phyloP scores from a whole-genome alignment of 1,140 invertebrate genomes.

The Nixonia krombeini region DNA sequence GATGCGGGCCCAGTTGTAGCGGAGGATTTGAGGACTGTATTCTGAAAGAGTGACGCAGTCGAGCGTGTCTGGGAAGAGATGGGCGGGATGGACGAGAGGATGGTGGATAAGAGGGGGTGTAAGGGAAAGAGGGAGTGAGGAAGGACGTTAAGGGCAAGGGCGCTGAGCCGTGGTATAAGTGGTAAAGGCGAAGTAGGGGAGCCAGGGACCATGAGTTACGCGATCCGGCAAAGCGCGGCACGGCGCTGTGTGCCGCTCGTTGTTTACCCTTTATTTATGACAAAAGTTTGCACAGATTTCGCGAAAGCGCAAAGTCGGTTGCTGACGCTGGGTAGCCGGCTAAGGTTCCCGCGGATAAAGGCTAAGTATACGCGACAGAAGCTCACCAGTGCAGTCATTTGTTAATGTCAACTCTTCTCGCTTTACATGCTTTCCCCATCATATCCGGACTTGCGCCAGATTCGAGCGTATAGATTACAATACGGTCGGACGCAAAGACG shows the following conservation, averaged over 20 bases:
- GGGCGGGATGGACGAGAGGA: background rate
- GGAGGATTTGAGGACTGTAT: background rate
- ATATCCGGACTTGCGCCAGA: background rate
- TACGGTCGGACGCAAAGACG: no score
- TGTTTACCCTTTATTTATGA: constrained; percentile 71
- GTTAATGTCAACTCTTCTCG: constrained; percentile 57
- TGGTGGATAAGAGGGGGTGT: constrained; percentile 5
- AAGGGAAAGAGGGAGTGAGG: no score
- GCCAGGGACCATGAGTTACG: constrained; percentile 51
- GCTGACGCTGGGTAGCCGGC: constrained; percentile 45
- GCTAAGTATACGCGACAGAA: constrained; percentile 37
- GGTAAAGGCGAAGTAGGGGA: constrained; percentile 31
- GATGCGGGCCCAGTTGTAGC: no score
- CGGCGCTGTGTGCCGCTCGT: constrained; percentile 39
- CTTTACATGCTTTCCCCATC: constrained; percentile 5
- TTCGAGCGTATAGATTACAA: no score
- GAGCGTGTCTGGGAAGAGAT: background rate
- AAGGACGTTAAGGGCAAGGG: constrained; percentile 4
- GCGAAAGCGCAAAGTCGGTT: constrained; percentile 51
- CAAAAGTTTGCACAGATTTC: constrained; percentile 68
- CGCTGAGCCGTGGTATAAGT: constrained; percentile 16
- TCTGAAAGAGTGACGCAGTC: background rate
- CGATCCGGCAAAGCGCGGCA: constrained; percentile 23
- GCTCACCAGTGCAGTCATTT: constrained; percentile 57
- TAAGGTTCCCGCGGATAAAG: constrained; percentile 47